Percentiles rank a stretch among this genome's conserved stretches.
phyloP scores from a whole-genome alignment of 2,888 invertebrate genomes.

The Morinoia aosen region DNA sequence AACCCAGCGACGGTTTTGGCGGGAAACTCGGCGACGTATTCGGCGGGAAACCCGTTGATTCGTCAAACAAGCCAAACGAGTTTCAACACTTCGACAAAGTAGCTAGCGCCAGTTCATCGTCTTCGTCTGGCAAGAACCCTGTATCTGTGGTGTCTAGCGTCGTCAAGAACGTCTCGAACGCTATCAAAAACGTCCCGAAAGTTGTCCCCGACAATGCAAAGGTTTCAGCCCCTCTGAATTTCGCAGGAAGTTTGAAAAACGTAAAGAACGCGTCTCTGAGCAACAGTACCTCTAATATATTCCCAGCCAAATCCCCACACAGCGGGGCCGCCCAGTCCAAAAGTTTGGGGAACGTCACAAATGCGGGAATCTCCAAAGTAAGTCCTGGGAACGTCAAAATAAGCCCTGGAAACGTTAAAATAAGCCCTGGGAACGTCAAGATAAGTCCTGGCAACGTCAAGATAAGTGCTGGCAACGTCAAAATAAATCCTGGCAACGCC shows the following conservation, averaged over 20 bases:
- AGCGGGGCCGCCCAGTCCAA: background rate
- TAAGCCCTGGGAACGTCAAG: background rate
- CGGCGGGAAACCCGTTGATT: background rate
- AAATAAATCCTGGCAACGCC: too few relatives aligned
- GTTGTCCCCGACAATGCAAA: too few relatives aligned
- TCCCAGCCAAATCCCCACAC: background rate
- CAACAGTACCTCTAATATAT: conserved; percentile 2
- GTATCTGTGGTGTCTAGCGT: conserved; percentile 16
- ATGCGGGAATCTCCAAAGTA: background rate
- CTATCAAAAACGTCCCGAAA: conserved; percentile 35
- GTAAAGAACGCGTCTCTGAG: conserved; percentile 2
- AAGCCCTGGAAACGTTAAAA: too few relatives aligned
- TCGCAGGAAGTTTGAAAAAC: background rate
- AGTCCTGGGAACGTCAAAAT: background rate
- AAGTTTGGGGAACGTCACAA: background rate
- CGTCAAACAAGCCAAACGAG: background rate
- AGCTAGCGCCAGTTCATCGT: background rate
- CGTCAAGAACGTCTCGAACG: conserved; percentile 42
- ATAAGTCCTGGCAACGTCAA: background rate
- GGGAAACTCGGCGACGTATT: background rate
- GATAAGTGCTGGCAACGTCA: too few relatives aligned
- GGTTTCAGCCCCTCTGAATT: background rate
- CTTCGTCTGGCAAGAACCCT: conserved; percentile 19
- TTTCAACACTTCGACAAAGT: conserved; percentile 35
- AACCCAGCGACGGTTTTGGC: background rate